Percentiles rank a stretch among this genome's conserved stretches.
Conservation (phyloP, 1,140 invertebrate genomes). For the Drosophila hydei region DNA sequence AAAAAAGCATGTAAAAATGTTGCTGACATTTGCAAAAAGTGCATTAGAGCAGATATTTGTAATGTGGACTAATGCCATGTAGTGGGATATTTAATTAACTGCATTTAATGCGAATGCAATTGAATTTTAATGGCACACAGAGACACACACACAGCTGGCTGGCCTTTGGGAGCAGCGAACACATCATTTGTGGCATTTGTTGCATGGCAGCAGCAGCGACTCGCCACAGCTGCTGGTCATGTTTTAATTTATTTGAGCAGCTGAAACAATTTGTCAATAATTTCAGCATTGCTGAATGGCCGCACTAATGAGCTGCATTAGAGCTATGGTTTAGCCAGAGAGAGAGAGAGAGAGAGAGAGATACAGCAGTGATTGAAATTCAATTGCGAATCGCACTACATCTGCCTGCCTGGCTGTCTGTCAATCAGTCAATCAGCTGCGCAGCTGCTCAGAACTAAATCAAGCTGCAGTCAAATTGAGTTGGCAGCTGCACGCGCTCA, state of each 20-base stretch:
- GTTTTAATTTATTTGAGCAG: conserved; percentile 42
- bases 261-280: conserved; percentile 52
- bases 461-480: conserved; percentile 16
- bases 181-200: conserved; percentile 29
- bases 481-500: not conserved
- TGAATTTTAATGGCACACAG: conserved; percentile 37
- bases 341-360: not conserved
- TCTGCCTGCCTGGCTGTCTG: conserved; percentile 4
- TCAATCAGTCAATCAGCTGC: conserved; percentile 42
- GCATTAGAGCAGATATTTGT: conserved; percentile 4
- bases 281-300: conserved; percentile 48
- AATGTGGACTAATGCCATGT: not conserved
- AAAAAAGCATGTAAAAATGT: not conserved
- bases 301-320: conserved; percentile 64
- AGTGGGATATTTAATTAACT: conserved; percentile 43
- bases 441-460: conserved; percentile 32
- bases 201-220: no score
- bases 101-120: conserved; percentile 37
- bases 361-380: conserved; percentile 60
- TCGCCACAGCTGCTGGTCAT: conserved; percentile 17
- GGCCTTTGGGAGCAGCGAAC: conserved; percentile 13
- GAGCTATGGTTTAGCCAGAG: not conserved
- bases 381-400: conserved; percentile 52
- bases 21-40: not conserved
- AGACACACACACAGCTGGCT: conserved; percentile 7